These are phyloP conservation scores for Electrona antarctica DNA, from an alignment of 2,113 vertebrate genomes.

Conservation along the genomic window DNA sequence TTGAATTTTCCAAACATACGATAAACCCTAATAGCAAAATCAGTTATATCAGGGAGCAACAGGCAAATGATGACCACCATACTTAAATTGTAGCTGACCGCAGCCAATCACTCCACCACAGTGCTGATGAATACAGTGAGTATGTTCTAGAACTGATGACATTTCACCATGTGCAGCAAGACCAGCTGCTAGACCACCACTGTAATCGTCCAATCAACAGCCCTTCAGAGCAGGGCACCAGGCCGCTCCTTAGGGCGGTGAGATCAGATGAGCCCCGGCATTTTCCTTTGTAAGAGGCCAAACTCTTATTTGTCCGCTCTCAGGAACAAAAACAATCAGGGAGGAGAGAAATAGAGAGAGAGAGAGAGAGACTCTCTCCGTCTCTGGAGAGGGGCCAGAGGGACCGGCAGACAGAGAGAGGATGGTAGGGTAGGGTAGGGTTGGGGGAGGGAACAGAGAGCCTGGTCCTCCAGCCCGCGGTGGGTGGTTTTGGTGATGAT, in stretches of 20 bases:
- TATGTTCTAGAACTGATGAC: conserved; percentile 45
- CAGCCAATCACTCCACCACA: conserved; percentile 46
- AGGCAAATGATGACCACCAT: conserved; percentile 10
- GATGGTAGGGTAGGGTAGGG: not conserved
- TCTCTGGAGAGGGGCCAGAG: conserved; percentile 68
- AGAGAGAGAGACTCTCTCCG: conserved; percentile 32
- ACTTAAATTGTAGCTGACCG: conserved; percentile 10
- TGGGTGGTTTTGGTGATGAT: conserved; percentile 71
- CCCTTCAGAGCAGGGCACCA: conserved; percentile 59
- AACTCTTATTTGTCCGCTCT: conserved; percentile 71
- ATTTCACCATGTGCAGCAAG: conserved; percentile 47
- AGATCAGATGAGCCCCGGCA: conserved; percentile 70
- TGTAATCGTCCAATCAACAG: conserved; percentile 81
- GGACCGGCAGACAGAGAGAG: conserved; percentile 27
- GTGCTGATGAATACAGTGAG: conserved; percentile 19
- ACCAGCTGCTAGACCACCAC: conserved; percentile 58
- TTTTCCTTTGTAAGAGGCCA: conserved; percentile 74
- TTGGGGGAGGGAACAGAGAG: conserved; percentile 51
- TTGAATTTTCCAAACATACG: too few relatives aligned
- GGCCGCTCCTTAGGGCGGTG: conserved; percentile 73
- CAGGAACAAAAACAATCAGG: conserved; percentile 77
- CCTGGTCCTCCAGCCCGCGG: conserved; percentile 25
- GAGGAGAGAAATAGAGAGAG: conserved; percentile 19
- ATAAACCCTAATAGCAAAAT: too few relatives aligned
- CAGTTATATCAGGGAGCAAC: too few relatives aligned